These are phyloP conservation scores for Eublepharis macularius DNA, from an alignment of 2,113 vertebrate species.

Conservation along the genomic window DNA sequence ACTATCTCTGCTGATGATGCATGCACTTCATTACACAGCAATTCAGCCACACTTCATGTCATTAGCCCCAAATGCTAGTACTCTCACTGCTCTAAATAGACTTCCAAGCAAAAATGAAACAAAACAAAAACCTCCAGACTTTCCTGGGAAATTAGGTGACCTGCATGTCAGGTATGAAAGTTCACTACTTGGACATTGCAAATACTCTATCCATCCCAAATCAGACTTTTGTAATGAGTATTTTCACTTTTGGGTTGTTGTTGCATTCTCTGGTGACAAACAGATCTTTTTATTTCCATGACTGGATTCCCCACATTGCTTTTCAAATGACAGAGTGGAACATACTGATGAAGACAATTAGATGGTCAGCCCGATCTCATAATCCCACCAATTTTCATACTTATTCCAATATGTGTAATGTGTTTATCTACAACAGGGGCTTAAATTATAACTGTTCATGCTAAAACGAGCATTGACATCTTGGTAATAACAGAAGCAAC, in stretches of 20 bases:
- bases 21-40: too few relatives aligned
- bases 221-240: too few relatives aligned
- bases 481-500: neutral
- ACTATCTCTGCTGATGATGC: too few relatives aligned
- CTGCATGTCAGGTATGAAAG: neutral
- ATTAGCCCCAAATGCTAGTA: too few relatives aligned
- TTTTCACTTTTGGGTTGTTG: fast-evolving
- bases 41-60: too few relatives aligned
- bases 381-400: fast-evolving
- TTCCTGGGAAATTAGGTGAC: neutral
- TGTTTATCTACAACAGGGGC: neutral
- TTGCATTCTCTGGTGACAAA: neutral
- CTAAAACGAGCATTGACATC: neutral
- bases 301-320: neutral
- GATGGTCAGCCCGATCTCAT: neutral
- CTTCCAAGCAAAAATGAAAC: too few relatives aligned
- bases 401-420: neutral
- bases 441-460: slow-evolving; percentile 11
- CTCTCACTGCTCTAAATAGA: too few relatives aligned
- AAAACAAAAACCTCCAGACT: neutral
- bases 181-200: neutral
- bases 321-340: fast-evolving
- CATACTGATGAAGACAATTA: fast-evolving
- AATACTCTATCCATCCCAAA: neutral
- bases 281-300: neutral